Conservation (phyloP, 2,113 vertebrate species). For the Ceyx margarethae region DNA sequence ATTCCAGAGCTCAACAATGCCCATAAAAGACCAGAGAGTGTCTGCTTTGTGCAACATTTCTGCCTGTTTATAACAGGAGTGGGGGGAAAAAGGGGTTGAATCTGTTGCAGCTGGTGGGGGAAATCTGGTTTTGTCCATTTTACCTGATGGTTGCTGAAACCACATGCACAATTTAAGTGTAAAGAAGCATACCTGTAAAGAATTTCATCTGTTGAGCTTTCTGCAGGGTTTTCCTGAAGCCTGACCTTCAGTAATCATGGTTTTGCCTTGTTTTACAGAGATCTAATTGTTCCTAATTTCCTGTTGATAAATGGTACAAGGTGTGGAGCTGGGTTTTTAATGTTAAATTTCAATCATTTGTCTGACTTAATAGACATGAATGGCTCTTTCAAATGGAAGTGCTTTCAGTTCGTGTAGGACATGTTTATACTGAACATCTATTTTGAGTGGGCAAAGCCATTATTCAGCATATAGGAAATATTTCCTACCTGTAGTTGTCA, state of each 20-base stretch:
- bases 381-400: constrained; percentile 68
- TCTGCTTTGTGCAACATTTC: constrained; percentile 47
- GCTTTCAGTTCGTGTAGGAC: constrained; percentile 40
- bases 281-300: constrained; percentile 82
- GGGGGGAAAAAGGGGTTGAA: background rate
- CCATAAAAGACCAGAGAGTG: constrained; percentile 24
- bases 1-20: background rate
- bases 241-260: constrained; percentile 56
- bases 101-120: constrained; percentile 20
- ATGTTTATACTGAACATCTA: constrained; percentile 39
- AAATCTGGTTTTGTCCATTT: constrained; percentile 58
- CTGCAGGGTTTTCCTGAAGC: constrained; percentile 49
- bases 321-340: constrained; percentile 65
- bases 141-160: background rate
- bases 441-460: constrained; percentile 20
- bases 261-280: constrained; percentile 71
- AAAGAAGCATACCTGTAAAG: constrained; percentile 33
- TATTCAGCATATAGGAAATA: constrained; percentile 11
- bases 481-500: background rate
- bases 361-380: constrained; percentile 67
- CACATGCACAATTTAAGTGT: background rate
- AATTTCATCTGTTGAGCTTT: constrained; percentile 41
- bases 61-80: constrained; percentile 33
- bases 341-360: constrained; percentile 77
- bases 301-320: constrained; percentile 78